Base-by-base conservation (phyloP, 2,888 invertebrate genomes). In the Podabrus alpinus region DNA sequence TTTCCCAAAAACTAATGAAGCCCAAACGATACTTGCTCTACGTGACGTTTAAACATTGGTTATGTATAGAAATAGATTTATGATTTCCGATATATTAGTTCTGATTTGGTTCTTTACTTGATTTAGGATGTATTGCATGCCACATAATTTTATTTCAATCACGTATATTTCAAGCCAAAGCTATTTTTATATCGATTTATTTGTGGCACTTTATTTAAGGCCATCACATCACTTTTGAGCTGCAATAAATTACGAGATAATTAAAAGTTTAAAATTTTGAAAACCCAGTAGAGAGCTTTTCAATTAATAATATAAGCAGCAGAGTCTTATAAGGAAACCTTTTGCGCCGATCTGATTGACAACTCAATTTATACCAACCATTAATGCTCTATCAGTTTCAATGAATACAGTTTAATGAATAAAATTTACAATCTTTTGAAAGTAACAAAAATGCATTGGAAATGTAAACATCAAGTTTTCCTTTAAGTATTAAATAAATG, bases 101-200 rank as follows among this genome's bases (percentile, higher is more conserved):
- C 59, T 25, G 71, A 60, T 13, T 69, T 59, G 15, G 16, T 67
- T 60, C 19, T 60, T 16, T 60, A 19, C 45, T 62, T 62, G 16
- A 21, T 25, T 71, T 71, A 66, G 29, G 19, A 60, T 60, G 25
- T 59, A 21, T 15, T 66, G 59, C 62, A 64, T 64, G 62, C 62
- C 62, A 64, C 71, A 71, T 71, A 68, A 74, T 74, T 74, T 71
- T 71, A 74, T 71, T 71, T 67, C 74, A 62, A 70, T 74, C 74
- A 74, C 74, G 74, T 71, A 71, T 7, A 45, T 70, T 68, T 68
- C 71, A 66, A 16, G 61, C 67, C 70, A 68, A 71, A 71, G 68
- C 62, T 19, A 67, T 71, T 74, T 74, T 74, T 70, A 71, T 67
- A 60, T 67, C 66, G 71, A 67, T 71, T 74, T 74, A 70, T 70